Percentiles rank a stretch among this genome's conserved stretches.
Conservation (phyloP, 2,888 invertebrate species). For the Blera fallax region DNA sequence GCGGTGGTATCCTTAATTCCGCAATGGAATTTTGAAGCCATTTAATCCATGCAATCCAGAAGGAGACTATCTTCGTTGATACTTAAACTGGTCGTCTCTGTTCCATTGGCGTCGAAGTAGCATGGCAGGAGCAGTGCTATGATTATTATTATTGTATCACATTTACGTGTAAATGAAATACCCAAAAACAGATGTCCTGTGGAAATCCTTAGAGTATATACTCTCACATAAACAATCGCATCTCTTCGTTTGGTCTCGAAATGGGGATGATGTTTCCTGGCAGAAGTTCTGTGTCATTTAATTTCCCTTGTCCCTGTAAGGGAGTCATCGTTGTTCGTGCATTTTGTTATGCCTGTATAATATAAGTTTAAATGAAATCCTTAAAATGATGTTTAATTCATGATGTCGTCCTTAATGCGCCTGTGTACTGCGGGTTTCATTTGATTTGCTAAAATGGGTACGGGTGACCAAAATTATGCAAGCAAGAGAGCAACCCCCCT, state of each 20-base stretch:
- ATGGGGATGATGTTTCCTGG: constrained; percentile 25
- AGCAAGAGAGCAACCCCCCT: constrained; percentile 3
- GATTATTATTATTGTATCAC: constrained; percentile 71
- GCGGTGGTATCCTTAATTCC: constrained; percentile 40
- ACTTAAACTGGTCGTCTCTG: constrained; percentile 39
- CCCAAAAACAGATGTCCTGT: constrained; percentile 71
- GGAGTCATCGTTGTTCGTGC: constrained; percentile 27
- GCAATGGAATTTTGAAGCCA: constrained; percentile 59
- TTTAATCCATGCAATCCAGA: constrained; percentile 65
- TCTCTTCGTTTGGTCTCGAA: not conserved
- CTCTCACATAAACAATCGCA: constrained; percentile 50
- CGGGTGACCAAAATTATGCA: constrained; percentile 36
- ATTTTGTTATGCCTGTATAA: constrained; percentile 32
- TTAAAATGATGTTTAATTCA: constrained; percentile 72
- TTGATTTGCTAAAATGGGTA: constrained; percentile 64
- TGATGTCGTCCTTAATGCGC: constrained; percentile 64
- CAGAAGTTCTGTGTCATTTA: constrained; percentile 46
- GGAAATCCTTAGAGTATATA: constrained; percentile 59
- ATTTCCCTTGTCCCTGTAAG: constrained; percentile 16
- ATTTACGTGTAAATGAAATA: constrained; percentile 72
- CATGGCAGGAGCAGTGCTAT: constrained; percentile 18
- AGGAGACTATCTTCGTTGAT: constrained; percentile 52
- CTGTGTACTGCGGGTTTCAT: constrained; percentile 57
- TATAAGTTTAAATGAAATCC: constrained; percentile 59
- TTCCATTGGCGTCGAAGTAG: not conserved